Base-by-base conservation (phyloP, 2,797 vertebrate genomes). In the Molossus molossus region DNA sequence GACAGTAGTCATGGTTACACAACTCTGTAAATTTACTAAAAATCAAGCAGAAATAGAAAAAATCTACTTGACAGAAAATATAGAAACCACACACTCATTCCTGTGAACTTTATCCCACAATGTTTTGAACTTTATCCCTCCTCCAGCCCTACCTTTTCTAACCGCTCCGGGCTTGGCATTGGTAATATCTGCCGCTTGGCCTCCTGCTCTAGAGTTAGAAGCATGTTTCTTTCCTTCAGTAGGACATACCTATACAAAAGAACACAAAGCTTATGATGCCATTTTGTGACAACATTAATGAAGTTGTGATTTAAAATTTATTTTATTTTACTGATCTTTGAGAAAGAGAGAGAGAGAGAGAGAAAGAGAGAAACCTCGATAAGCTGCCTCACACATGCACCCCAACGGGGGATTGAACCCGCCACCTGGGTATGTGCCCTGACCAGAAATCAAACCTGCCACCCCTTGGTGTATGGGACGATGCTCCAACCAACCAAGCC, bases 171-270 rank as follows among this genome's bases (percentile, higher is more conserved):
- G 96, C 99, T 99, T 0, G 99, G 99, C 99, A 99, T 99, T 29
- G 97, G 98, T 89, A 98, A 72, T 12, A 97, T 93, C 86, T 99
- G 99, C 55, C 99, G 97, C 97, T 98, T 99, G 29, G 99, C 97
- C 97, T 99, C 99, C 98, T 99, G 99, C 95, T 99, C 97, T 40
- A 99, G 93, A 21, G 99, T 99, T 76, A 99, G 98, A 92, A 99
- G 98, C 99, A 99, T 99, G 98, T 99, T 99, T 98, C 98, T 99
- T 96, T 99, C 99, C 98, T 99, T 99, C 93, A 99, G 97, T n/a
- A 99, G 98, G 64, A 99, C 99, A 98, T 99, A 99, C 99, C 99
- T 99, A 85, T 57, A 80, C 37, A 79, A 98, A 93, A 98, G 89
- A 97, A 97, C 14, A 96, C 4, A 96, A 85, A 77, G 18, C 33